Percentiles rank a stretch among this genome's conserved stretches.
Conservation (phyloP, 1,140 invertebrate species). For the Halesus radiatus region DNA sequence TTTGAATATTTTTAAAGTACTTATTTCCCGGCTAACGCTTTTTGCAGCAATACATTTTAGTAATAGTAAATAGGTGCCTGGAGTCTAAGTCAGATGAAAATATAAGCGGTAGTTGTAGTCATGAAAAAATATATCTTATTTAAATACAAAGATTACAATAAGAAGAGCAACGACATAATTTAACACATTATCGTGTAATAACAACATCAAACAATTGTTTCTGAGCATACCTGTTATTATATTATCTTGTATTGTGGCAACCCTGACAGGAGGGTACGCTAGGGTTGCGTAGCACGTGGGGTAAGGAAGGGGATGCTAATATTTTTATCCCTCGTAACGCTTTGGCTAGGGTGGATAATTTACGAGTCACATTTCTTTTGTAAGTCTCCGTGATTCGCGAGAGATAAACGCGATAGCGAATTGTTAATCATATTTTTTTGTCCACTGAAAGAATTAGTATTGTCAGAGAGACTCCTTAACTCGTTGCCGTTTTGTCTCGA, state of each 20-base stretch:
- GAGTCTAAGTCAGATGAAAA: too few relatives aligned
- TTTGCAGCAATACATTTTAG: too few relatives aligned
- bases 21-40: too few relatives aligned
- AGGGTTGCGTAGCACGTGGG: conserved; percentile 36
- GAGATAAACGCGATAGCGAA: conserved; percentile 56
- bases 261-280: conserved; percentile 21
- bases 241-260: not conserved
- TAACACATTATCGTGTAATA: too few relatives aligned
- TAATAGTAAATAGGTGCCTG: too few relatives aligned
- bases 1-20: too few relatives aligned
- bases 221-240: too few relatives aligned
- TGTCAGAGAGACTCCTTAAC: conserved; percentile 22
- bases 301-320: conserved; percentile 55
- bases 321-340: conserved; percentile 58
- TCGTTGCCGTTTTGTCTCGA: conserved; percentile 16
- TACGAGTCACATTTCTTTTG: conserved; percentile 58
- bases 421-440: conserved; percentile 57
- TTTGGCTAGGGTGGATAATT: conserved; percentile 54
- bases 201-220: too few relatives aligned
- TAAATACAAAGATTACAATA: too few relatives aligned
- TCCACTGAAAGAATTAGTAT: conserved; percentile 27
- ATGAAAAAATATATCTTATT: too few relatives aligned
- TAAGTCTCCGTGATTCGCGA: conserved; percentile 54
- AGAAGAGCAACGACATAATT: too few relatives aligned
- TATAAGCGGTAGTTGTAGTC: too few relatives aligned